Evolutionary conservation across 1,140 invertebrate species (phyloP).

Genomic region (Drosophila seguyi): DNA sequence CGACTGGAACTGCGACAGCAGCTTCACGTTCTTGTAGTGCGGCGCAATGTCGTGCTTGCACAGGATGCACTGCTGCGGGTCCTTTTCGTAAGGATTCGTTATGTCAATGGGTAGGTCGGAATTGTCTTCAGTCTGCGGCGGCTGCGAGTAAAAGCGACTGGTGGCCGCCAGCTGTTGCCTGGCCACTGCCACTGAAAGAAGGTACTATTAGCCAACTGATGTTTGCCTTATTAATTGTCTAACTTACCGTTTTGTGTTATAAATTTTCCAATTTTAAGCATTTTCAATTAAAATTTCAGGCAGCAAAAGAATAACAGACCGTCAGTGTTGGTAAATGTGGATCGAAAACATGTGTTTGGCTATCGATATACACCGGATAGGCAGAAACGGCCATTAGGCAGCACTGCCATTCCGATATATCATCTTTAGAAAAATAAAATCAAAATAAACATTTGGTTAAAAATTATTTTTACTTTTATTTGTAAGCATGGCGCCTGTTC

Average conservation of each 20-base stretch:
- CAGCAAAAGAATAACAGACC: slow-evolving; percentile 25
- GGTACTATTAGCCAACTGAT: neutral
- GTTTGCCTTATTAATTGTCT: neutral
- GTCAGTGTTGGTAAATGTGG: slow-evolving; percentile 10
- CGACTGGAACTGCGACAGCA: slow-evolving; percentile 98
- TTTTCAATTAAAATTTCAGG: slow-evolving; percentile 26
- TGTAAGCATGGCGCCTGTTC: neutral
- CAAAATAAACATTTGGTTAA: slow-evolving; percentile 37
- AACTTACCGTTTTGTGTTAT: slow-evolving; percentile 57
- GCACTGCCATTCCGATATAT: too few relatives aligned
- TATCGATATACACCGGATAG: slow-evolving; percentile 10
- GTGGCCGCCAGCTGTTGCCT: slow-evolving; percentile 12
- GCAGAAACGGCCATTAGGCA: neutral
- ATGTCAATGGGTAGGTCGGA: slow-evolving; percentile 88
- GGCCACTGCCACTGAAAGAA: slow-evolving; percentile 14
- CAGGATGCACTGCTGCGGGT: slow-evolving; percentile 92
- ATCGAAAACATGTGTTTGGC: neutral
- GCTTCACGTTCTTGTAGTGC: slow-evolving; percentile 96
- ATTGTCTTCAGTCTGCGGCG: slow-evolving; percentile 16
- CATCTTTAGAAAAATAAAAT: too few relatives aligned
- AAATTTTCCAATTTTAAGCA: slow-evolving; percentile 58
- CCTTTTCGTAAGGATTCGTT: slow-evolving; percentile 93
- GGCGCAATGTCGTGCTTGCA: slow-evolving; percentile 93
- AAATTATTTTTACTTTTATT: neutral
- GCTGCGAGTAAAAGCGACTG: slow-evolving; percentile 39